Evolutionary conservation across 1,140 invertebrate species (phyloP), one percentile per base, ranked within the genome.

Genomic region (Nautilus pompilius): DNA sequence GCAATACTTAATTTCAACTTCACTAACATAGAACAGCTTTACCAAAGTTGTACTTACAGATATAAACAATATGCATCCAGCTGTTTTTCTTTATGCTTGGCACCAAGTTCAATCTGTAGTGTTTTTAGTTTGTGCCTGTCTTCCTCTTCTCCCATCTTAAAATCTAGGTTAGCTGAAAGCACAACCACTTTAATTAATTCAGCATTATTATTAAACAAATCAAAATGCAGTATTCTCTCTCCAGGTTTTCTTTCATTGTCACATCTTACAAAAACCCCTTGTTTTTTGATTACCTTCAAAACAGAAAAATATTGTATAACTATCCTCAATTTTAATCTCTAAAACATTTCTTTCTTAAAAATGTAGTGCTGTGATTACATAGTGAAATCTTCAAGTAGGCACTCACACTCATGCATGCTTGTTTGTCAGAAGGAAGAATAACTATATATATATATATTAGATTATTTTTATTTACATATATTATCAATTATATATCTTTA

Each of bases 21-120:
- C n/a, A 60, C 22, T 20, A 2, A n/a, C n/a, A 8, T 1, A 63
- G 13, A 34, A 54, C 13, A 55, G 13, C 5, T 36, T 20, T 5
- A 28, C n/a, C n/a, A 45, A 46, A 5, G n/a, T 49, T 36, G 17
- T 45, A 73, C 78, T 77, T 73, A 95, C 68, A 98, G 82, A 83
- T 96, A 98, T 8, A 95, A 84, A 24, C 90, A 87, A 79, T 91
- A 98, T 0, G 92, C 92, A 87, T 98, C 95, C 17, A 95, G 80
- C 58, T 87, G 68, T 36, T 74, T 73, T 20, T 71, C 70, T 5
- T 72, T 64, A 57, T 82, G 71, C 57, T 80, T 80, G 58, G 77
- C 78, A 28, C 76, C 71, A 4, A 84, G 61, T 59, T 83, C 79
- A 51, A 70, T 72, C 32, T 78, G 66, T 48, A 84, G 61, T 17